Percentiles rank a stretch among this genome's conserved stretches.
phyloP scores from a whole-genome alignment of 2,797 vertebrate species.

The Sciurus carolinensis region DNA sequence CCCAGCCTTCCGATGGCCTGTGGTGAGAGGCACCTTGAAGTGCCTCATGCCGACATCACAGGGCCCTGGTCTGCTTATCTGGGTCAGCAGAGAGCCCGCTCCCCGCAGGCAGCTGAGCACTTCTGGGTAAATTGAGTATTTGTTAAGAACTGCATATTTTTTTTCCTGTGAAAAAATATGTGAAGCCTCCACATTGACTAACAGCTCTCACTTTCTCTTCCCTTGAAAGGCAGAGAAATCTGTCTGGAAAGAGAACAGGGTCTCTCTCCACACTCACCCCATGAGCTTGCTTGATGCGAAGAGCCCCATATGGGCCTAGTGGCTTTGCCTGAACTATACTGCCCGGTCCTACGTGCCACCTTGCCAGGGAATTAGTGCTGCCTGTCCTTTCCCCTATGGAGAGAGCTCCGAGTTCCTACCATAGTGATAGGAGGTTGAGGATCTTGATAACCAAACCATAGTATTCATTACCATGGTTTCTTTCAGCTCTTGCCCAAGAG shows the following conservation, averaged over 20 bases:
- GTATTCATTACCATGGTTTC: background rate
- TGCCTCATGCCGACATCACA: conserved; percentile 88
- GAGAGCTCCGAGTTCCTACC: background rate
- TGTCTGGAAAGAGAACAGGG: background rate
- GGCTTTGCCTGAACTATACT: background rate
- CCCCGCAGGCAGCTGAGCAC: conserved; percentile 85
- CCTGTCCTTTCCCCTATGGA: background rate
- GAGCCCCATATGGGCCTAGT: background rate
- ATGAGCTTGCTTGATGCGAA: background rate
- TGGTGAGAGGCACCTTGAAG: conserved; percentile 88
- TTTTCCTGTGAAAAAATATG: conserved; percentile 75
- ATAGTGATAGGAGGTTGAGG: background rate
- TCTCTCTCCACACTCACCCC: background rate
- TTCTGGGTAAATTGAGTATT: conserved; percentile 87
- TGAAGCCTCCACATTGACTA: conserved; percentile 44
- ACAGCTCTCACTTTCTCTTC: conserved; percentile 31
- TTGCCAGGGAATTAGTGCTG: background rate
- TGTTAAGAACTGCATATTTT: conserved; percentile 77
- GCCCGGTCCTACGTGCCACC: background rate
- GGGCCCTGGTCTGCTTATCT: conserved; percentile 88
- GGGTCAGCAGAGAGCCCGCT: conserved; percentile 88
- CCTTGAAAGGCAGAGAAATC: conserved; percentile 29
- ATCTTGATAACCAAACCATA: background rate
- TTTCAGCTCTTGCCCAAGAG: background rate
- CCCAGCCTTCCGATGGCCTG: conserved; percentile 86